These are phyloP conservation scores for Setipinna tenuifilis DNA, from an alignment of 2,797 vertebrate genomes.

Conservation along the genomic window DNA sequence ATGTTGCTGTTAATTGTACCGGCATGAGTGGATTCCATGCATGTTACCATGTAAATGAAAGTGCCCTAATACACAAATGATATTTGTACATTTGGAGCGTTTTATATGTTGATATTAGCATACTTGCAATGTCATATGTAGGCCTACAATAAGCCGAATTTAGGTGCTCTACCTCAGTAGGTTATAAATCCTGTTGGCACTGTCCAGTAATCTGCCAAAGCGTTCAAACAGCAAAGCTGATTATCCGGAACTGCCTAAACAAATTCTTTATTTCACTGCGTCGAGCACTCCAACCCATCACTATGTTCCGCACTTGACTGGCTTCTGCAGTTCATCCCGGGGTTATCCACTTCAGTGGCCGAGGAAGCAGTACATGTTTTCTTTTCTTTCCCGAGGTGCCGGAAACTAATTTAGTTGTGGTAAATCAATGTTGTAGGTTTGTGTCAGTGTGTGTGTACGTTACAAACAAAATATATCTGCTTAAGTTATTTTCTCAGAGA, in stretches of 20 bases:
- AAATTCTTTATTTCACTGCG: not conserved
- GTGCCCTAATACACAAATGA: too few relatives aligned
- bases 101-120: too few relatives aligned
- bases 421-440: slow-evolving; percentile 6
- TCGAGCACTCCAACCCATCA: not conserved
- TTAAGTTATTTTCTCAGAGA: not conserved
- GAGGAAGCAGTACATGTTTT: not conserved
- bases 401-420: slow-evolving; percentile 18
- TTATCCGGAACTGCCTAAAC: not conserved
- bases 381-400: not conserved
- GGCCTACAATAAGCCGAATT: not conserved
- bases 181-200: not conserved
- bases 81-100: too few relatives aligned
- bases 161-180: not conserved
- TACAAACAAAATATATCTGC: not conserved
- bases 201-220: not conserved
- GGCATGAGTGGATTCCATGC: too few relatives aligned
- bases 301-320: not conserved
- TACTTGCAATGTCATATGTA: too few relatives aligned
- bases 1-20: too few relatives aligned
- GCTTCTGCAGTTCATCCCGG: not conserved
- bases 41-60: too few relatives aligned
- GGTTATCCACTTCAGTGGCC: slow-evolving; percentile 12
- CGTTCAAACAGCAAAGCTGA: not conserved
- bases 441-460: not conserved